Conservation (phyloP, 2,888 invertebrate genomes). For the Cephonodes hylas region DNA sequence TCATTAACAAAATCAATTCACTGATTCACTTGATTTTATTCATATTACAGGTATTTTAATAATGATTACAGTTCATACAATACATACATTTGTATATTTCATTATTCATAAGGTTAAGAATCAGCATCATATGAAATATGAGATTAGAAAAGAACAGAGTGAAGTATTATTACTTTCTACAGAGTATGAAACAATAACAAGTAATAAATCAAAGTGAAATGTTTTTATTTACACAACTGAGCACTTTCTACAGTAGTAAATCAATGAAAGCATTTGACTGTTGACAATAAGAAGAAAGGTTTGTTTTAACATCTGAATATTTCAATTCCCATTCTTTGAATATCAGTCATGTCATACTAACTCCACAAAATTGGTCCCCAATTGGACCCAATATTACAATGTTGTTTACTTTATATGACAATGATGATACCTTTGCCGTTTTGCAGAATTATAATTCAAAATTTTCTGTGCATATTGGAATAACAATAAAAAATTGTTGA, state of each 20-base stretch:
- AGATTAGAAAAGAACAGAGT: too few species aligned
- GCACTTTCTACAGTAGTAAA: neutral
- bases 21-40: too few species aligned
- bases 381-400: neutral
- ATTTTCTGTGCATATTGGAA: neutral
- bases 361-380: neutral
- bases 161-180: too few species aligned
- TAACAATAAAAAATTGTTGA: neutral
- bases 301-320: neutral
- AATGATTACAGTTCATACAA: neutral
- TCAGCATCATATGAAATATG: too few species aligned
- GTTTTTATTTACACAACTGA: neutral
- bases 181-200: neutral
- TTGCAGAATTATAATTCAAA: neutral
- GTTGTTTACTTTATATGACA: neutral
- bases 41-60: neutral
- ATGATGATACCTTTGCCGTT: neutral
- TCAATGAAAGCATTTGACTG: neutral
- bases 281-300: neutral
- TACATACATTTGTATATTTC: too few species aligned
- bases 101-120: too few species aligned
- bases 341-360: neutral
- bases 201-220: slow-evolving; percentile 1
- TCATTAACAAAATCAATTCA: too few species aligned
- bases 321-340: neutral